Base-by-base conservation (phyloP, 2,888 invertebrate species). In the Cactoblastis cactorum region DNA sequence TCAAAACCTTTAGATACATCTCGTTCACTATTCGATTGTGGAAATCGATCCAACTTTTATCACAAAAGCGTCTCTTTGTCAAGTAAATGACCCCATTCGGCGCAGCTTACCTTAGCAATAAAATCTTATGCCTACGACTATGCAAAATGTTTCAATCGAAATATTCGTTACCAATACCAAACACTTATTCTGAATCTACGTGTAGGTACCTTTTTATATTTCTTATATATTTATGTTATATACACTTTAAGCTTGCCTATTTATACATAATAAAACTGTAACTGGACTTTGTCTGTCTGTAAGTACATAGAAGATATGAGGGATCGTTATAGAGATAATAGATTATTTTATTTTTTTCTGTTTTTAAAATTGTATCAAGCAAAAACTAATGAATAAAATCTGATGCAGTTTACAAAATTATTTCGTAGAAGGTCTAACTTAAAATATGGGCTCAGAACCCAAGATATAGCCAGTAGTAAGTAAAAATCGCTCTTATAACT, bases 61-160 rank as follows among this genome's bases (percentile, higher is more conserved):
- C 71, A 57, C 59, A 49, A 53, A 62, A 61, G 60, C 57, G 56
- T 56, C 60, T 58, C 66, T 70, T 72, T 74, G 75, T 70, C 58
- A 67, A 66, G 55, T 55, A 60, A 65, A 69, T 62, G 63, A 73
- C 76, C 64, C 69, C 64, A 69, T 73, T 63, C 62, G 53, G 61
- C 28, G 67, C 56, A 63, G 51, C 59, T 65, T 43, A 28, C 65
- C 65, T 61, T 61, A 50, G 70, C 68, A 80, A 80, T 83, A 81
- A 83, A 84, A 82, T 74, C 70, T 75, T 80, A 81, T 79, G 77
- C 67, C 80, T 78, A 76, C 77, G 61, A 69, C 71, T 80, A 84
- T 81, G 84, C 83, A 79, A 81, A 77, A 75, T 71, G 71, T 37
- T 28, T n/a, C 12, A 22, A 22, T 22, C 22, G 34, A n/a, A 46